phyloP scores from a whole-genome alignment of 2,888 invertebrate genomes.

The Drosophila longiperda region DNA sequence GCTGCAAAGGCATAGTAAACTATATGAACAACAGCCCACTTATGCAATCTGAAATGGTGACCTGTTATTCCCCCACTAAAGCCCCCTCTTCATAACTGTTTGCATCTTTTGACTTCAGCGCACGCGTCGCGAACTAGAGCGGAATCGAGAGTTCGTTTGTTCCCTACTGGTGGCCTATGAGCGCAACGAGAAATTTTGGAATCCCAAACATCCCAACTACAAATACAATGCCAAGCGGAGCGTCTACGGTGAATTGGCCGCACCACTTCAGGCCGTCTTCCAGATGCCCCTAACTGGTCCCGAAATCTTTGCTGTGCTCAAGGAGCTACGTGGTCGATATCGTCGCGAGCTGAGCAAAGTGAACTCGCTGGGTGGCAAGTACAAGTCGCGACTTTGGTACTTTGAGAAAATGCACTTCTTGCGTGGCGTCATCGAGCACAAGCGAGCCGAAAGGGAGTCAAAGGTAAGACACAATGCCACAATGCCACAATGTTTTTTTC shows the following conservation, averaged over 20 bases:
- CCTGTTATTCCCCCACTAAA: slow-evolving; percentile 10
- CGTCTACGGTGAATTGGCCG: slow-evolving; percentile 70
- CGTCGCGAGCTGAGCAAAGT: slow-evolving; percentile 74
- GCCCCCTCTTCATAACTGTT: neutral
- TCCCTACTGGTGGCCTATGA: slow-evolving; percentile 73
- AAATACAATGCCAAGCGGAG: slow-evolving; percentile 78
- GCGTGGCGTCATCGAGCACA: slow-evolving; percentile 69
- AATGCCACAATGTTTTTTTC: neutral
- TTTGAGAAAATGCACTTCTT: slow-evolving; percentile 79
- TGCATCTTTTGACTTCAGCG: slow-evolving; percentile 39
- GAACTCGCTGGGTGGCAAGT: slow-evolving; percentile 65
- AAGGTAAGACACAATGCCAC: slow-evolving; percentile 54
- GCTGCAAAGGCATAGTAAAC: neutral
- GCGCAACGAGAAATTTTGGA: slow-evolving; percentile 77
- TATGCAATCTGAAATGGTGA: slow-evolving; percentile 37
- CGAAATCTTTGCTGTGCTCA: slow-evolving; percentile 76
- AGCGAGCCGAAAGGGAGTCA: slow-evolving; percentile 68
- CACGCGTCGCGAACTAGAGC: slow-evolving; percentile 69
- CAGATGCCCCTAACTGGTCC: slow-evolving; percentile 69
- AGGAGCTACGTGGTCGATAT: slow-evolving; percentile 73
- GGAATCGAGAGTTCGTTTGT: slow-evolving; percentile 71
- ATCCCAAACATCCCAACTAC: slow-evolving; percentile 79
- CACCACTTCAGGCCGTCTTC: slow-evolving; percentile 63
- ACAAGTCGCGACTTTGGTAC: slow-evolving; percentile 76
- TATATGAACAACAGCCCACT: slow-evolving; percentile 4